Evolutionary conservation across 2,888 invertebrate species (phyloP).

Genomic region (Melinaea menophilus): DNA sequence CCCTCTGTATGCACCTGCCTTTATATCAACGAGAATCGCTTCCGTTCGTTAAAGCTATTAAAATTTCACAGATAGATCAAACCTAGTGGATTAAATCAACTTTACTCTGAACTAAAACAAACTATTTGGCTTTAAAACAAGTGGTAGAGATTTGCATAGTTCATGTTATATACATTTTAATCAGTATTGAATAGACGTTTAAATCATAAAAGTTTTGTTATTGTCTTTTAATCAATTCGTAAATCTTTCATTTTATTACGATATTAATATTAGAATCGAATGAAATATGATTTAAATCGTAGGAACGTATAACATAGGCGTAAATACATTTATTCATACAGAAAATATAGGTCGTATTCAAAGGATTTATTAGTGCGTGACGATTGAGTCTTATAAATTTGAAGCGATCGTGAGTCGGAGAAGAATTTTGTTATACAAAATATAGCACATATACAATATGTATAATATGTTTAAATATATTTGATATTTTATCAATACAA

Average conservation of each 20-base stretch:
- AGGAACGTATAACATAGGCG: neutral
- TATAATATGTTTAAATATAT: neutral
- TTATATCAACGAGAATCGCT: neutral
- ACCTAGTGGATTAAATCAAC: neutral
- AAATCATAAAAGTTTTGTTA: too few relatives aligned
- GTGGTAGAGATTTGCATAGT: neutral
- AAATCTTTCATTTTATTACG: too few relatives aligned
- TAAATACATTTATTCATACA: neutral
- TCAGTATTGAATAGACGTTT: too few relatives aligned
- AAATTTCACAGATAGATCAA: neutral
- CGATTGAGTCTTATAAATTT: neutral
- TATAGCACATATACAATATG: neutral
- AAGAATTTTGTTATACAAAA: neutral
- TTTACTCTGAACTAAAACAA: neutral
- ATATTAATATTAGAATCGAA: neutral
- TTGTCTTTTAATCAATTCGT: too few relatives aligned
- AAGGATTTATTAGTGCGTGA: neutral
- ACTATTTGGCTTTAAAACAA: neutral
- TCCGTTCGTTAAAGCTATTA: neutral
- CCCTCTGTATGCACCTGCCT: neutral
- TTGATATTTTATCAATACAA: too few relatives aligned
- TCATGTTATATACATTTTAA: neutral
- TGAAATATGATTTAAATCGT: neutral
- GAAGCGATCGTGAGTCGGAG: neutral
- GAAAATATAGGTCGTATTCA: neutral